A percentile compares a stretch with the other conserved stretches of the same genome.
These are phyloP conservation scores for Cryptops parisi DNA, from an alignment of 2,888 invertebrate species.

Conservation along the genomic window DNA sequence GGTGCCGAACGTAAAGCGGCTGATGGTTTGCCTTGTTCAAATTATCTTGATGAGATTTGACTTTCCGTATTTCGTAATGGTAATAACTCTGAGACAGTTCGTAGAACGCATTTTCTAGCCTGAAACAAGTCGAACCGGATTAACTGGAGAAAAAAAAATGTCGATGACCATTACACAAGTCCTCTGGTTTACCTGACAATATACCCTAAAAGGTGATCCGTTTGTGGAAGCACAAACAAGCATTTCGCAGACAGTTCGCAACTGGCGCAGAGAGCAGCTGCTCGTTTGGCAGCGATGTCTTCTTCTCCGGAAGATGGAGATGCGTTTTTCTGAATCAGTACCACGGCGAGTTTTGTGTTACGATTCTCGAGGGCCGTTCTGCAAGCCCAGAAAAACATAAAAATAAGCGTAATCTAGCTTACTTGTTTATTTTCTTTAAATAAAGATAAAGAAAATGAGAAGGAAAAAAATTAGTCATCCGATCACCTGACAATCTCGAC, in stretches of 20 bases:
- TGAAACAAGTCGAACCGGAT: no score
- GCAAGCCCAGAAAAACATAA: constrained; percentile 15
- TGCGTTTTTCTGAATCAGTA: constrained; percentile 68
- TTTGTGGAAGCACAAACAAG: constrained; percentile 73
- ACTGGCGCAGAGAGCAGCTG: constrained; percentile 72
- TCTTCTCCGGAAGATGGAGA: constrained; percentile 60
- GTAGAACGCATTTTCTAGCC: constrained; percentile 83
- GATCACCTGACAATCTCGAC: constrained; percentile 49
- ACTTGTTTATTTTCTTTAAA: neutral
- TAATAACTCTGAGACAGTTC: constrained; percentile 89
- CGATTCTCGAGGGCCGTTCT: constrained; percentile 51
- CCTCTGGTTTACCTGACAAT: constrained; percentile 38
- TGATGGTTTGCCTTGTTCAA: constrained; percentile 82
- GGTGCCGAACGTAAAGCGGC: constrained; percentile 83
- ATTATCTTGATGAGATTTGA: constrained; percentile 78
- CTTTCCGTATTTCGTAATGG: constrained; percentile 67
- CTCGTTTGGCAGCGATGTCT: constrained; percentile 72
- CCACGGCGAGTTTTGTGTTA: constrained; percentile 55
- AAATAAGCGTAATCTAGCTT: neutral
- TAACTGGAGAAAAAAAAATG: neutral
- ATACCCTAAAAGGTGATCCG: constrained; percentile 66
- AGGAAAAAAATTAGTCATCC: constrained; percentile 4
- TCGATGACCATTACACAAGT: neutral
- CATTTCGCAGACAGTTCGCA: constrained; percentile 87
- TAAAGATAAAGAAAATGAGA: constrained; percentile 9